Evolutionary conservation across 2,797 vertebrate genomes (phyloP).

Genomic region (Limnodromus scolopaceus): DNA sequence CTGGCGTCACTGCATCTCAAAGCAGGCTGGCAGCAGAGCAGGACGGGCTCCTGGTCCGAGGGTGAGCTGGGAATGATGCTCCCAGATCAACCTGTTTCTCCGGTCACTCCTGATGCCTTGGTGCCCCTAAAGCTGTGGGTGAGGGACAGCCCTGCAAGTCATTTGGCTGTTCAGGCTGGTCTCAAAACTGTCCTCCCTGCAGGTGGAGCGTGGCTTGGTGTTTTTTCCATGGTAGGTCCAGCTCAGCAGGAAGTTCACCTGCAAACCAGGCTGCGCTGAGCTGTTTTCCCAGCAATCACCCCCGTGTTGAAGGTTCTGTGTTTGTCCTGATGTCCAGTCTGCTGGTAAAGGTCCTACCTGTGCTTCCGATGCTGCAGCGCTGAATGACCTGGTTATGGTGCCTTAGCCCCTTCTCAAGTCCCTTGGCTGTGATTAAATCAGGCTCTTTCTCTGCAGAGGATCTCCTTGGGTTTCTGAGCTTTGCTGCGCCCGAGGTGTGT

Average conservation of each 20-base stretch:
- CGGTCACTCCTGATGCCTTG: neutral
- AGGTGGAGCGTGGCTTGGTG: rapidly evolving
- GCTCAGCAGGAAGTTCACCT: neutral
- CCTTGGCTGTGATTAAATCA: rapidly evolving
- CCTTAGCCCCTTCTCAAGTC: neutral
- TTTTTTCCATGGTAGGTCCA: rapidly evolving
- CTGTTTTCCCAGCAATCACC: neutral
- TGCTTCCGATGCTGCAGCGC: neutral
- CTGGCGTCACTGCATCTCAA: neutral
- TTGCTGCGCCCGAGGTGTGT: rapidly evolving
- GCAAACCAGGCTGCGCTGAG: neutral
- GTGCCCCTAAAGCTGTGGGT: neutral
- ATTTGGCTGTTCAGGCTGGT: neutral
- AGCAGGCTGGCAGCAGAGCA: neutral
- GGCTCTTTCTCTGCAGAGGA: neutral
- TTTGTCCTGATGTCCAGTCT: neutral
- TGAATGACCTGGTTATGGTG: neutral
- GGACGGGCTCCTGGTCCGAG: rapidly evolving
- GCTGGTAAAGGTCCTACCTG: neutral
- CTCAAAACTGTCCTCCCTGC: neutral
- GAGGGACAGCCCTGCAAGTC: neutral
- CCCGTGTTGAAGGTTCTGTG: neutral
- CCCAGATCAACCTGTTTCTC: neutral
- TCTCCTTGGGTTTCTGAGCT: neutral
- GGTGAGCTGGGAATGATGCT: neutral